These are phyloP conservation scores for Phyllostomus discolor DNA, from an alignment of 2,113 vertebrate genomes.

Conservation along the genomic window DNA sequence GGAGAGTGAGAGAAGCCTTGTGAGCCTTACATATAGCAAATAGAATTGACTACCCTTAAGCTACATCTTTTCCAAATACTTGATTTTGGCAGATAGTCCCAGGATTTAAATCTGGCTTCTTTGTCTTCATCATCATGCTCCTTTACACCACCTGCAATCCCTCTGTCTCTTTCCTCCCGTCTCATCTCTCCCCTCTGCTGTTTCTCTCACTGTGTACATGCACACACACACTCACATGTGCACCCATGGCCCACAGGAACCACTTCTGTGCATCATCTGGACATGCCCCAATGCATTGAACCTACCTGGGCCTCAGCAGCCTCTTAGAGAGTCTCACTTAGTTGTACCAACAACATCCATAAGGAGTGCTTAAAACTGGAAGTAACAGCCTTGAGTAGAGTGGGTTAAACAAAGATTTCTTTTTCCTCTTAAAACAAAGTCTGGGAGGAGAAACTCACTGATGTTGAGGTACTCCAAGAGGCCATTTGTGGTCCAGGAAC, in stretches of 20 bases:
- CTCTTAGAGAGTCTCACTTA: neutral
- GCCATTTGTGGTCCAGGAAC: neutral
- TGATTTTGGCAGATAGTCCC: neutral
- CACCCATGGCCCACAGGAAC: neutral
- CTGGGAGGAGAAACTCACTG: neutral
- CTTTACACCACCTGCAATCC: neutral
- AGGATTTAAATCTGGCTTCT: neutral
- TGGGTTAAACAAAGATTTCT: neutral
- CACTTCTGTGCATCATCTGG: neutral
- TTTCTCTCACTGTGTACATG: neutral
- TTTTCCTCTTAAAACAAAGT: neutral
- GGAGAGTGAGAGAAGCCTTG: too few relatives aligned
- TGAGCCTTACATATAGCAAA: neutral
- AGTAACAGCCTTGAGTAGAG: neutral
- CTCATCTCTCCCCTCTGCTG: neutral
- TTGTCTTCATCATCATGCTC: neutral
- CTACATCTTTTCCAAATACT: neutral
- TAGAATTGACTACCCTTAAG: neutral
- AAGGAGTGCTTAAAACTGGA: neutral
- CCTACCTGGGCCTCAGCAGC: too few relatives aligned
- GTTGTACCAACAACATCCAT: neutral
- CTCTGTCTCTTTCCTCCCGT: rapidly evolving
- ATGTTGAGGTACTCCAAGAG: neutral
- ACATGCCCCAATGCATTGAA: neutral
- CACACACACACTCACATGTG: neutral